phyloP scores from a whole-genome alignment of 2,888 invertebrate genomes.

The Cerceris rybyensis region DNA sequence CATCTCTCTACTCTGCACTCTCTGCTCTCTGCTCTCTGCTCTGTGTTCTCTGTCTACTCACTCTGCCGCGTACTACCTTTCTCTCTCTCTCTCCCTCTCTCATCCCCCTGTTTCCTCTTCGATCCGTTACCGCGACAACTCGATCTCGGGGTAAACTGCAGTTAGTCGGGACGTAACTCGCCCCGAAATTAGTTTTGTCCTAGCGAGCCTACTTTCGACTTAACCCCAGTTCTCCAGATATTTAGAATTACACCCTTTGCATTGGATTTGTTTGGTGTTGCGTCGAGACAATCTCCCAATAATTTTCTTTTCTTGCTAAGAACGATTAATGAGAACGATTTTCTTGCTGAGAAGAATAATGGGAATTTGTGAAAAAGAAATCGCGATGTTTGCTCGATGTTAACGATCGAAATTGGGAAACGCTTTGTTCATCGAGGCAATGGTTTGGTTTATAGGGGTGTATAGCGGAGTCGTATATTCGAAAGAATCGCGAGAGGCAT shows the following conservation, averaged over 20 bases:
- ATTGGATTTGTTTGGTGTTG: too few species aligned
- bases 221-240: too few species aligned
- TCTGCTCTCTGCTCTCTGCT: too few species aligned
- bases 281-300: too few species aligned
- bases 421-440: background rate
- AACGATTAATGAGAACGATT: background rate
- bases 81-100: constrained; percentile 3
- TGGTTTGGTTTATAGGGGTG: constrained; percentile 37
- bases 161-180: too few species aligned
- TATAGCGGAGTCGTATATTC: constrained; percentile 41
- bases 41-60: background rate
- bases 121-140: background rate
- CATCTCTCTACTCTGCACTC: background rate
- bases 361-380: background rate
- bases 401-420: too few species aligned
- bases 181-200: too few species aligned
- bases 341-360: background rate
- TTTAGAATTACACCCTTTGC: too few species aligned
- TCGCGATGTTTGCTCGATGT: too few species aligned
- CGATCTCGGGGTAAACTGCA: background rate
- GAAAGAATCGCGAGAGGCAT: constrained; percentile 39
- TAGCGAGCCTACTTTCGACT: too few species aligned
- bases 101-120: background rate
- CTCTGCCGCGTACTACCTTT: background rate
- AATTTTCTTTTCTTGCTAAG: too few species aligned